phyloP scores from a whole-genome alignment of 2,113 vertebrate genomes.

The Onychostoma macrolepis region DNA sequence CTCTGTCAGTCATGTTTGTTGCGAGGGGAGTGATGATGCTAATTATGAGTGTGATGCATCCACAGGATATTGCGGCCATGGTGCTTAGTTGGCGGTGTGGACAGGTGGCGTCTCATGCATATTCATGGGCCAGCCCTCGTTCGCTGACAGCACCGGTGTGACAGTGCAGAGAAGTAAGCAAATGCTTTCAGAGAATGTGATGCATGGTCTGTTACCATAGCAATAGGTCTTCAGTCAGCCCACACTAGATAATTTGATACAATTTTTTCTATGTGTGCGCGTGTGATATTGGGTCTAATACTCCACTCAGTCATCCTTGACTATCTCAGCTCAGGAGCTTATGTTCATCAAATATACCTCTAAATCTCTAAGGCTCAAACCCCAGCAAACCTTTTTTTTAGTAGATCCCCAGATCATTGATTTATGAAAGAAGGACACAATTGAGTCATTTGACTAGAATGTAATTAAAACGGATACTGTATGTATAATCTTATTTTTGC shows the following conservation, averaged over 20 bases:
- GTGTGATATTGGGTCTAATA: conserved; percentile 12
- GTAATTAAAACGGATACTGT: background rate
- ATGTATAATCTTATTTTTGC: background rate
- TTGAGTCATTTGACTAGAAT: background rate
- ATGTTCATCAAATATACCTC: conserved; percentile 16
- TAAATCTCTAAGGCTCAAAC: conserved; percentile 1
- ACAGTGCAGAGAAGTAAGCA: conserved; percentile 46
- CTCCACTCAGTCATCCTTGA: conserved; percentile 46
- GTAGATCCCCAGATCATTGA: background rate
- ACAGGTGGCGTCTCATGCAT: conserved; percentile 53
- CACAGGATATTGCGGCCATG: conserved; percentile 40
- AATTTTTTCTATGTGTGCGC: conserved; percentile 40
- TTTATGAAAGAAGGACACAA: background rate
- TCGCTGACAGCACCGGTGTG: conserved; percentile 42
- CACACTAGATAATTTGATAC: conserved; percentile 65
- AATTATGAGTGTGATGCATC: conserved; percentile 41
- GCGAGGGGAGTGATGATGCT: conserved; percentile 36
- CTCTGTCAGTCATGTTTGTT: conserved; percentile 34
- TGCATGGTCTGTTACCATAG: conserved; percentile 76
- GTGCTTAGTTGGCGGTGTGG: conserved; percentile 40
- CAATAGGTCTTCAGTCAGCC: conserved; percentile 65
- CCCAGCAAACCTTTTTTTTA: background rate
- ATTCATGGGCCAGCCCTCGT: conserved; percentile 33
- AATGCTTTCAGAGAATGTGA: conserved; percentile 53
- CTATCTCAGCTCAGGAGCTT: conserved; percentile 1